A percentile compares a stretch with the other conserved stretches of the same genome.
phyloP scores from a whole-genome alignment of 2,888 invertebrate genomes.

The Philereme vetulata region DNA sequence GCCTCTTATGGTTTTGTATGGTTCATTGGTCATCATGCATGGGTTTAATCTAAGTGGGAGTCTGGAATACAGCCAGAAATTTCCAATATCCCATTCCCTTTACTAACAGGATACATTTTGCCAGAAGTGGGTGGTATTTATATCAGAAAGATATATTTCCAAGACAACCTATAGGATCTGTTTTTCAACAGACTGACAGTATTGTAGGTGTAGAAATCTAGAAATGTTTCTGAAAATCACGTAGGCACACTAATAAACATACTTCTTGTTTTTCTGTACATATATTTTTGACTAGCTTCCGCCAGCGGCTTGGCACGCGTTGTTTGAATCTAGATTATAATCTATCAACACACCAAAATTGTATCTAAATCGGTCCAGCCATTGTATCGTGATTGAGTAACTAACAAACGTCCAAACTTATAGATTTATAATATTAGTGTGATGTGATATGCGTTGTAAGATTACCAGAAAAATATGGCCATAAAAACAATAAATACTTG shows the following conservation, averaged over 20 bases:
- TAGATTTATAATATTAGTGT: no score
- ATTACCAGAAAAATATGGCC: slow-evolving; percentile 49
- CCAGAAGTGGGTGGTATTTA: slow-evolving; percentile 21
- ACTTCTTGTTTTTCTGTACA: slow-evolving; percentile 37
- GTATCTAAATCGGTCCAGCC: no score
- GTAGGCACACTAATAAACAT: slow-evolving; percentile 21
- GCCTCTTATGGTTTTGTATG: no score
- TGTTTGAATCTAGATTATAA: slow-evolving; percentile 1
- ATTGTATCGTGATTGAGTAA: no score
- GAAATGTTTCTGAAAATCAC: slow-evolving; percentile 9
- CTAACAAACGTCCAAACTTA: no score
- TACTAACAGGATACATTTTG: slow-evolving; percentile 1
- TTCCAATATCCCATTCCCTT: slow-evolving; percentile 9
- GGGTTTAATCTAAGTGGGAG: slow-evolving; percentile 4
- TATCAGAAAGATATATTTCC: slow-evolving; percentile 1
- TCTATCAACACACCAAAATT: no score
- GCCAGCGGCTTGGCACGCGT: neutral
- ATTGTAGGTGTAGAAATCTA: slow-evolving; percentile 27
- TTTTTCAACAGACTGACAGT: slow-evolving; percentile 23
- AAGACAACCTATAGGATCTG: slow-evolving; percentile 19
- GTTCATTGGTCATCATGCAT: neutral
- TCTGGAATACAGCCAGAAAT: slow-evolving; percentile 3
- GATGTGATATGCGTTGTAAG: slow-evolving; percentile 39
- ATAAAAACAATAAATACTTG: slow-evolving; percentile 48
- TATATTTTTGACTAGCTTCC: slow-evolving; percentile 5